Percentiles rank a stretch among this genome's conserved stretches.
phyloP scores from a whole-genome alignment of 1,140 invertebrate species.

The Epicauta chinensis region DNA sequence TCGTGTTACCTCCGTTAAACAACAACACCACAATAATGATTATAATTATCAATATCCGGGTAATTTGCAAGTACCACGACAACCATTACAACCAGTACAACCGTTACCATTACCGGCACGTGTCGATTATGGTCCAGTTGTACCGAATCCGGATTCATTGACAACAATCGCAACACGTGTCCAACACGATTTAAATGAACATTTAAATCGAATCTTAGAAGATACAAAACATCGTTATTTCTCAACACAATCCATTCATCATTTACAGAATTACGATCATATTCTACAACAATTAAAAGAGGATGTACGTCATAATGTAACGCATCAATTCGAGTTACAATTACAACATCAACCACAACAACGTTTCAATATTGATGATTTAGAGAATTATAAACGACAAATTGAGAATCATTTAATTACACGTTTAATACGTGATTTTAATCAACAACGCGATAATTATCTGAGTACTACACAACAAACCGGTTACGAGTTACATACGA shows the following conservation, averaged over 20 bases:
- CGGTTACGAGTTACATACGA: not conserved
- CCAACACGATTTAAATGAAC: slow-evolving; percentile 27
- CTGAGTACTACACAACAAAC: slow-evolving; percentile 5
- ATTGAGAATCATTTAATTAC: slow-evolving; percentile 34
- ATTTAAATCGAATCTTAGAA: slow-evolving; percentile 26
- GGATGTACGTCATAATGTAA: slow-evolving; percentile 34
- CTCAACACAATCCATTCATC: slow-evolving; percentile 10
- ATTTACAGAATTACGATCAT: slow-evolving; percentile 16
- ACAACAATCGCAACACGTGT: slow-evolving; percentile 30
- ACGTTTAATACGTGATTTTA: slow-evolving; percentile 29
- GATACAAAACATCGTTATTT: slow-evolving; percentile 25
- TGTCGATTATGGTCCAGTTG: slow-evolving; percentile 18
- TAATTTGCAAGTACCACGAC: not conserved
- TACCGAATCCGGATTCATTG: slow-evolving; percentile 24
- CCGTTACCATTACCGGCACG: not conserved
- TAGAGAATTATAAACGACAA: slow-evolving; percentile 34
- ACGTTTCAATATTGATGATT: slow-evolving; percentile 28
- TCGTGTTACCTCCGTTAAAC: not conserved
- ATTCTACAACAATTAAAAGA: slow-evolving; percentile 26
- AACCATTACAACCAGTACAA: slow-evolving; percentile 2
- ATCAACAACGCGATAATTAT: slow-evolving; percentile 12
- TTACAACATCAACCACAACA: slow-evolving; percentile 26
- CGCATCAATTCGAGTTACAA: slow-evolving; percentile 28
- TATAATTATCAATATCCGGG: not conserved
- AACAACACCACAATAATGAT: not conserved